Conservation (phyloP, 2,113 vertebrate species). For the Epinephelus moara region DNA sequence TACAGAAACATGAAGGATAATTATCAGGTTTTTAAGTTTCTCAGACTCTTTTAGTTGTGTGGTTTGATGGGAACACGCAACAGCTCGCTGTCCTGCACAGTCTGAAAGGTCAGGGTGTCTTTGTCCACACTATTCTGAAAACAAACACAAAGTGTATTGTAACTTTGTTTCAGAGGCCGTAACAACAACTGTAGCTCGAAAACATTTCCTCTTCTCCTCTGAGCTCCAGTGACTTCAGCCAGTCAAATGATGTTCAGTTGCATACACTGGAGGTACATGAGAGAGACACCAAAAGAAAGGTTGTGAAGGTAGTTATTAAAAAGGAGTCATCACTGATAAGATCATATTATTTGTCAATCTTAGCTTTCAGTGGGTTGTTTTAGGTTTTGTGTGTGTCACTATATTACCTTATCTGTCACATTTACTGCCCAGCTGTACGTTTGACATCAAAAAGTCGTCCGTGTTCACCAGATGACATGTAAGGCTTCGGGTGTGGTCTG, state of each 20-base stretch:
- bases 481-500: background rate
- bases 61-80: background rate
- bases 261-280: no score
- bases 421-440: background rate
- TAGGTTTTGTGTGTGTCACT: conserved; percentile 9
- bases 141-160: background rate
- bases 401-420: conserved; percentile 18
- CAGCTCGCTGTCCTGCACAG: background rate
- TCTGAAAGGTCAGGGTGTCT: background rate
- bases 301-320: background rate
- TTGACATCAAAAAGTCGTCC: conserved; percentile 8
- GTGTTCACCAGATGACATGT: background rate
- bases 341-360: background rate
- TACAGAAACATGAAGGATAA: background rate
- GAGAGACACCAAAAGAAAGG: no score
- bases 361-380: background rate
- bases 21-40: background rate
- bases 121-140: background rate
- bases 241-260: background rate
- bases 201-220: background rate
- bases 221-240: background rate
- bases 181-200: background rate
- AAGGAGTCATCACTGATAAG: conserved; percentile 6
- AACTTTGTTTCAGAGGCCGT: background rate
- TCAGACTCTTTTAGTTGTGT: background rate